Evolutionary conservation across 2,797 vertebrate genomes (phyloP).

Genomic region (Tarsius wallacei): DNA sequence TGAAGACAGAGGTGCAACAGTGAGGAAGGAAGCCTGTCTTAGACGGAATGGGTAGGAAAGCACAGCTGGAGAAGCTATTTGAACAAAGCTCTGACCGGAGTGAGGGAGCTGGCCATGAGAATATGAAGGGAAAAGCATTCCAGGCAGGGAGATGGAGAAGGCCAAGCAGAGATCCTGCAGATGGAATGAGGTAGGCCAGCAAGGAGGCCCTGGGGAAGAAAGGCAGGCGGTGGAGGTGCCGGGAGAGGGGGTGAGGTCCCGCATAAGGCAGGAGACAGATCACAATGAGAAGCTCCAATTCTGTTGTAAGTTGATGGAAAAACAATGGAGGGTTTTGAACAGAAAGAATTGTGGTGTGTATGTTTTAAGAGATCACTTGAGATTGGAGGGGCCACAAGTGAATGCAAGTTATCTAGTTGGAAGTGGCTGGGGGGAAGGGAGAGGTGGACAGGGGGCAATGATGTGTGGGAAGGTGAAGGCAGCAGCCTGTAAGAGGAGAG

Average conservation of each 20-base stretch:
- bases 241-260: neutral
- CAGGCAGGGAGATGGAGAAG: neutral
- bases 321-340: neutral
- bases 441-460: neutral
- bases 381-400: neutral
- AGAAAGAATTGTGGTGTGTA: neutral
- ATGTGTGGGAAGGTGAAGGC: neutral
- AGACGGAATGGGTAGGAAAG: neutral
- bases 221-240: neutral
- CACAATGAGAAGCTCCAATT: neutral
- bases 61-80: neutral
- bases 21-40: neutral
- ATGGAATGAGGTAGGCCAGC: neutral
- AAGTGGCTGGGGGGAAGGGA: neutral
- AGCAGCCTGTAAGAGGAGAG: neutral
- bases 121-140: too few species aligned
- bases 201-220: neutral
- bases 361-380: neutral
- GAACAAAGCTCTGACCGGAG: neutral
- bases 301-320: neutral
- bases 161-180: neutral
- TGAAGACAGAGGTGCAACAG: neutral
- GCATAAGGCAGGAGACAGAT: neutral
- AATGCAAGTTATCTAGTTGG: neutral
- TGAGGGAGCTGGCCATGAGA: neutral